Evolutionary conservation across 2,797 vertebrate species (phyloP), one percentile per base, ranked within the genome.

Genomic region (Enteromius fasciolatus): DNA sequence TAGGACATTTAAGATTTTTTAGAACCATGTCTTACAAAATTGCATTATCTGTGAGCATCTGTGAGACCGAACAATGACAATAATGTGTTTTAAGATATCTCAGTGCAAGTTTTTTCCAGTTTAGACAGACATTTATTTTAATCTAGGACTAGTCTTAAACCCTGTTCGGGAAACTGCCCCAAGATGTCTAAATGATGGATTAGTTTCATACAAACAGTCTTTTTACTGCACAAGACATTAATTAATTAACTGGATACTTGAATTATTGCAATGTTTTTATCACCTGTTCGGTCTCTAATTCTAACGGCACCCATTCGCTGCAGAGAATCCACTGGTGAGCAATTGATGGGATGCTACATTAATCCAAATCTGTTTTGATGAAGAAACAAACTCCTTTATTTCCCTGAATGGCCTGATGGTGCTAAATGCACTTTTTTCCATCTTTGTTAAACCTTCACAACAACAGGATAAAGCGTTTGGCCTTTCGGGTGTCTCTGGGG

Each of bases 401-500:
- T 63, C 15, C 15, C 8, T 9, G 61, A 31, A 18, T 63, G 61
- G 28, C 28, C 12, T 63, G 15, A 31, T 15, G 14, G 61, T 31
- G 61, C 28, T 70, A 80, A 61, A 72, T 36, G 28, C 23, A 68
- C 11, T 57, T 76, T 75, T 54, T 36, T 39, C 39, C 39, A 54
- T 77, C 66, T 57, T 33, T 57, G 66, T 63, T 33, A 70, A 41
- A 44, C 18, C 10, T 78, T 66, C 67, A 48, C 72, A 10, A 82
- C 3, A 84, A 84, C 87, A 85, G 85, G 86, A 89, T 85, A 76
- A 88, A 88, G 48, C 80, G 64, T 89, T 90, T 90, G 89, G 86
- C 88, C 90, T 92, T 44, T 89, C 17, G 28, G 85, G 80, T 54
- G 73, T 63, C 86, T 80, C 87, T 76, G 50, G 83, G 83, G 89